Evolutionary conservation across 37 sponge, comb jelly and placozoan species (phyloP).

Genomic region (Cladorhizidae sp.): DNA sequence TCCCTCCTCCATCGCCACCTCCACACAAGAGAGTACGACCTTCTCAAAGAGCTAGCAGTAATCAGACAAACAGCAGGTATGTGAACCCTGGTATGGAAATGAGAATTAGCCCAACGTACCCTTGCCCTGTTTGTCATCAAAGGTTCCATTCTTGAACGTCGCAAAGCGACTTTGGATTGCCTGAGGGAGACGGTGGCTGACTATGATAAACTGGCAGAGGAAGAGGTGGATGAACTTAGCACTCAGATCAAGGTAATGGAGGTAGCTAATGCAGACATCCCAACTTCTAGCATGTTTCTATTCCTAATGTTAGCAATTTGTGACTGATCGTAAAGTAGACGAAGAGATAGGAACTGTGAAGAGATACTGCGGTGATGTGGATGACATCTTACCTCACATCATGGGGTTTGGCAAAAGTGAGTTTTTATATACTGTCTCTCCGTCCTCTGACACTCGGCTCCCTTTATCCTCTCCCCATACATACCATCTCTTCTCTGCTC

Average conservation of each 20-base stretch:
- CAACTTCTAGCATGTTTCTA: neutral
- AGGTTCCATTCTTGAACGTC: conserved; percentile 39
- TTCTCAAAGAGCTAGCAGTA: conserved; percentile 30
- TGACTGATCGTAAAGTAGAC: conserved; percentile 75
- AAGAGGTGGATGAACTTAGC: conserved; percentile 35
- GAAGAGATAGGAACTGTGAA: conserved; percentile 68
- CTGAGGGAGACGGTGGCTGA: conserved; percentile 27
- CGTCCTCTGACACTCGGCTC: too few relatives aligned
- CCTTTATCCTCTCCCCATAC: too few relatives aligned
- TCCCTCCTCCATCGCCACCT: conserved; percentile 22
- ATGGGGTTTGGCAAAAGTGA: conserved; percentile 71
- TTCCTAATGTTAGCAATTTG: conserved; percentile 48
- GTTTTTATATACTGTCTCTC: too few relatives aligned
- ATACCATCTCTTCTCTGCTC: too few relatives aligned
- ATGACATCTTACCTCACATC: conserved; percentile 46
- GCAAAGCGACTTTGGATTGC: conserved; percentile 31
- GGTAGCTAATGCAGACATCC: neutral
- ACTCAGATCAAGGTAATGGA: conserved; percentile 54
- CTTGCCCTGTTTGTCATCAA: neutral
- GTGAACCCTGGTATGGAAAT: too few relatives aligned
- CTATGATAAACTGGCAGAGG: conserved; percentile 24
- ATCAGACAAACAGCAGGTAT: conserved; percentile 32
- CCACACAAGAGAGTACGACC: conserved; percentile 42
- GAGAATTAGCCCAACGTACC: neutral
- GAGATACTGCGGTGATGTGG: conserved; percentile 50